Percentiles rank a stretch among this genome's conserved stretches.
Conservation (phyloP, 2,888 invertebrate species). For the Dicyrtomina minuta region DNA sequence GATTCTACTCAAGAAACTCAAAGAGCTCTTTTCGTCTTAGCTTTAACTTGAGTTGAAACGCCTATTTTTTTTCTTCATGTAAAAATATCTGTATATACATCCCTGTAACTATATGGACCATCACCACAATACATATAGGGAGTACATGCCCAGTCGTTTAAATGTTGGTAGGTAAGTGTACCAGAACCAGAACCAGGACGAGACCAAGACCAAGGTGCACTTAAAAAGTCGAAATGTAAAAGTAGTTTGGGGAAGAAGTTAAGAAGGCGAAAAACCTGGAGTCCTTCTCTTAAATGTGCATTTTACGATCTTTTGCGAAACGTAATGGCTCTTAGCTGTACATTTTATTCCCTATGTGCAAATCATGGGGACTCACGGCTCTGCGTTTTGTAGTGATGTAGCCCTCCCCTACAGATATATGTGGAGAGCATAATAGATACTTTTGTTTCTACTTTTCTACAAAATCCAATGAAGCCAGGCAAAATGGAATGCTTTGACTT, state of each 20-base stretch:
- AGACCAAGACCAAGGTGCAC: conserved; percentile 8
- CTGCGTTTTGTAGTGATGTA: too few relatives aligned
- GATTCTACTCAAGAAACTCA: conserved; percentile 13
- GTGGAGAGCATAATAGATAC: neutral
- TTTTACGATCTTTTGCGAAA: conserved; percentile 52
- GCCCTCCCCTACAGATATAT: too few relatives aligned
- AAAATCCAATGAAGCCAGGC: too few relatives aligned
- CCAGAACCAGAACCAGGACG: too few relatives aligned
- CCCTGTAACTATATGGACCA: neutral
- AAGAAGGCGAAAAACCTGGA: conserved; percentile 18
- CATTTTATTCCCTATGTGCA: conserved; percentile 52
- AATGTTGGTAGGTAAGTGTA: neutral
- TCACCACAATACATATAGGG: neutral
- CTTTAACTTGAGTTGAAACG: too few relatives aligned
- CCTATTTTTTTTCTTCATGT: neutral
- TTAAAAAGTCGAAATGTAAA: conserved; percentile 35
- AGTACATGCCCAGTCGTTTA: neutral
- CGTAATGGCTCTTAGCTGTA: conserved; percentile 51
- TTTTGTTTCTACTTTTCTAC: too few relatives aligned
- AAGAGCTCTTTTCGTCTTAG: conserved; percentile 3
- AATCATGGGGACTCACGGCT: conserved; percentile 44
- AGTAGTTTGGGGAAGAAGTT: conserved; percentile 29
- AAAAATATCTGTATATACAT: neutral
- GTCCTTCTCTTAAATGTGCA: conserved; percentile 40
- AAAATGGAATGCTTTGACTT: too few relatives aligned